Evolutionary conservation across 2,797 vertebrate genomes (phyloP), one percentile per base, ranked within the genome.

Genomic region (Pyrocephalus nanus): DNA sequence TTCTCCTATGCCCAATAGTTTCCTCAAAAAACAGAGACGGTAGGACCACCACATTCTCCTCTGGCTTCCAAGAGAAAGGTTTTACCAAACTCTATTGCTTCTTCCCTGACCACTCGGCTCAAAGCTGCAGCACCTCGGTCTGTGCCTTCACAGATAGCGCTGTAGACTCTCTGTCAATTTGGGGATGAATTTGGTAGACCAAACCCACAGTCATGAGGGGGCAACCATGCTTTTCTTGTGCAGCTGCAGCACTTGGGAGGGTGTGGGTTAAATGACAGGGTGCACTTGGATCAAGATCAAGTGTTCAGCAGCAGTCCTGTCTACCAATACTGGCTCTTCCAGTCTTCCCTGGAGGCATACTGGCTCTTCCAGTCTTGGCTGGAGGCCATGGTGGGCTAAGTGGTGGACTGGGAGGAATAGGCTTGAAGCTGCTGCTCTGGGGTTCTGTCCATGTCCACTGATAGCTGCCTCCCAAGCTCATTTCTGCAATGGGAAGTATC

Each of bases 351-450:
- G 90, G 50, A 87, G 70, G 86, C 71, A n/a, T 57, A 75, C 91
- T 72, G 58, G 71, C 75, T 82, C 51, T 87, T 82, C 87, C 89
- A 93, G 81, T 76, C 64, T 48, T 88, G 53, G 29, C 90, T 94
- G 85, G 71, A 80, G 65, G 85, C 66, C 16, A 0, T 4, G 29
- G 45, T 80, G 90, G 90, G 55, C 26, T 11, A 8, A 45, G 36
- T 13, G 61, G 30, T 65, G 73, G 51, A 42, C 7, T 66, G 10
- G 26, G 32, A 38, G 11, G 54, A 51, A 61, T 16, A 57, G 15
- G 40, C 86, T 60, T 7, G 20, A 55, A 48, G 60, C 77, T 86
- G 34, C 64, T 81, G 19, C 62, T 73, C 47, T 16, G 82, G 42
- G 32, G 0, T 43, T 91, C 69, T 84, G 57, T 42, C 75, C 45